Percentiles rank a stretch among this genome's conserved stretches.
These are phyloP conservation scores for Tarsius wallacei DNA, from an alignment of 2,797 vertebrate genomes.

Conservation along the genomic window DNA sequence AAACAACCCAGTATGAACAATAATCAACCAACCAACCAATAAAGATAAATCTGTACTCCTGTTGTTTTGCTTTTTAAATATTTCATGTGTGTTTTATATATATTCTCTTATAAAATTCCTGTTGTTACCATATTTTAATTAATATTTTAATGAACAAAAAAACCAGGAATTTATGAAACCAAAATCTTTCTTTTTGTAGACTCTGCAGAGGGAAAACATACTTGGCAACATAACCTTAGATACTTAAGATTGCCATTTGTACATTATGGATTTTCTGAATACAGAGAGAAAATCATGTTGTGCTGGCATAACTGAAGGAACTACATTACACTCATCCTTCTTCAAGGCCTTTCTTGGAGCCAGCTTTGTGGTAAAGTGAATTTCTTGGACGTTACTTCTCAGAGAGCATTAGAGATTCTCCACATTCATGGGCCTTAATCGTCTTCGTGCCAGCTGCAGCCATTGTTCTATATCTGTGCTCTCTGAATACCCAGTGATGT, in stretches of 20 bases:
- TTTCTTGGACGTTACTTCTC: neutral
- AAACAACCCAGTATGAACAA: neutral
- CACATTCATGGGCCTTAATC: neutral
- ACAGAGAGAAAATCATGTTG: neutral
- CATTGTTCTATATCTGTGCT: neutral
- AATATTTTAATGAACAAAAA: constrained; percentile 44
- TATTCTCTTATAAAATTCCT: neutral
- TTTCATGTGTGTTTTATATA: neutral
- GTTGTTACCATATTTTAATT: neutral
- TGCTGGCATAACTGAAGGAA: neutral
- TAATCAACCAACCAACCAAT: neutral
- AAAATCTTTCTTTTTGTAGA: neutral
- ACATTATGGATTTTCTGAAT: neutral
- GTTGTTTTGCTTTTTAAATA: constrained; percentile 3
- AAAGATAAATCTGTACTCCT: neutral
- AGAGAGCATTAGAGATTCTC: neutral
- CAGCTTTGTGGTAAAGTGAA: neutral
- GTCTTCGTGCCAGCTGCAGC: neutral
- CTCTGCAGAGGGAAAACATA: neutral
- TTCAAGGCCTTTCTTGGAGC: neutral
- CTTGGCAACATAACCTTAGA: neutral
- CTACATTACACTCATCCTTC: neutral
- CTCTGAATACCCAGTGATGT: neutral
- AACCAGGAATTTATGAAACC: neutral
- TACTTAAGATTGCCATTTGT: neutral